These are phyloP conservation scores for Ryuthela nishihirai DNA, from an alignment of 2,888 invertebrate species.

Conservation along the genomic window DNA sequence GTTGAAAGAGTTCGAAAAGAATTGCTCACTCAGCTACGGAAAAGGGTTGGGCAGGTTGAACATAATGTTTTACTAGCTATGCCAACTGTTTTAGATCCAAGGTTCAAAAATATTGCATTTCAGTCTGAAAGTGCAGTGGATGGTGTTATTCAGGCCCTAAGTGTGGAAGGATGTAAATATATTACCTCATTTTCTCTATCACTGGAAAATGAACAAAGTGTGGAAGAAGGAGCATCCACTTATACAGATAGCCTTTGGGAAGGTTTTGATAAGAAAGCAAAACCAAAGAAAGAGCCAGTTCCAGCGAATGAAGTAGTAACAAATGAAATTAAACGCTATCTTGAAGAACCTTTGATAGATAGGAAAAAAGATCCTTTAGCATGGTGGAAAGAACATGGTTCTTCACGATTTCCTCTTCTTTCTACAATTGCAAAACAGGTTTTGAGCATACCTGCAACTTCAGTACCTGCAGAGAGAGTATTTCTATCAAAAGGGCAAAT, in stretches of 20 bases:
- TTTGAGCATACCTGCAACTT: constrained; percentile 28
- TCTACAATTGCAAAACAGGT: constrained; percentile 19
- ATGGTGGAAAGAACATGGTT: constrained; percentile 32
- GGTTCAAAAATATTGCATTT: constrained; percentile 34
- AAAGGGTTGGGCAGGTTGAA: constrained; percentile 22
- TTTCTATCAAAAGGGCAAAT: constrained; percentile 28
- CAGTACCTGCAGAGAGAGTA: constrained; percentile 29
- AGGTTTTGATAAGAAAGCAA: constrained; percentile 31
- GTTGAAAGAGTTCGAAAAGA: constrained; percentile 30
- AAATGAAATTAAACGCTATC: constrained; percentile 27
- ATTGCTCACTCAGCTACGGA: constrained; percentile 10
- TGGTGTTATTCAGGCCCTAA: constrained; percentile 22
- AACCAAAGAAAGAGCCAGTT: constrained; percentile 22
- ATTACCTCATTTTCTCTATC: constrained; percentile 8
- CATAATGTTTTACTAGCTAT: constrained; percentile 26
- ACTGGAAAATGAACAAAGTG: constrained; percentile 1
- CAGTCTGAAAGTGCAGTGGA: constrained; percentile 33
- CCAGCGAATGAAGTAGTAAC: constrained; percentile 20
- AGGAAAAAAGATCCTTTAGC: constrained; percentile 29
- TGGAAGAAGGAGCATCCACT: constrained; percentile 13
- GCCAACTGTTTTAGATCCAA: constrained; percentile 30
- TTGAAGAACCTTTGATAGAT: constrained; percentile 28
- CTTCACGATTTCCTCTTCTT: constrained; percentile 27
- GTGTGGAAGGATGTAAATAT: constrained; percentile 6
- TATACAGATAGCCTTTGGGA: constrained; percentile 33